Evolutionary conservation across 1,140 invertebrate species (phyloP).

Genomic region (Aradophagus sp.): DNA sequence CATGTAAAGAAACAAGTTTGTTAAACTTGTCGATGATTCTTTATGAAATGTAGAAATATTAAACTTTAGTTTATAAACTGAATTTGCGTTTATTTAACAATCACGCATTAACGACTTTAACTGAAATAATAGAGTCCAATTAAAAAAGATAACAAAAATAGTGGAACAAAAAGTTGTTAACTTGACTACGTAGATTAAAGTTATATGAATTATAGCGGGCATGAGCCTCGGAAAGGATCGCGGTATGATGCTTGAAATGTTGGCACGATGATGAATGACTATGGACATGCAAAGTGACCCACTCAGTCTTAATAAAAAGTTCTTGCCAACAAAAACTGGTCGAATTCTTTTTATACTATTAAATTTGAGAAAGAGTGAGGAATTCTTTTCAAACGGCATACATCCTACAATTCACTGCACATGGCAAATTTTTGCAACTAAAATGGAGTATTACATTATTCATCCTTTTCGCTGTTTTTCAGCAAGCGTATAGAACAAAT

Average conservation of each 20-base stretch:
- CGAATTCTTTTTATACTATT: constrained; percentile 45
- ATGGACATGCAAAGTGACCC: constrained; percentile 54
- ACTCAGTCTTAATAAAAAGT: constrained; percentile 54
- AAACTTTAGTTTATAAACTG: too few relatives aligned
- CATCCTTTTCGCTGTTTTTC: too few relatives aligned
- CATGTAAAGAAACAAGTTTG: background rate
- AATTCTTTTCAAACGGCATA: constrained; percentile 28
- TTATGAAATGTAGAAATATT: too few relatives aligned
- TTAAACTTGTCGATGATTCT: background rate
- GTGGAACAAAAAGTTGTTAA: constrained; percentile 14
- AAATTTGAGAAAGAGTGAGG: constrained; percentile 49
- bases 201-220: constrained; percentile 30
- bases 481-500: too few relatives aligned
- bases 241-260: constrained; percentile 42
- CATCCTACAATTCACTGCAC: constrained; percentile 10
- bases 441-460: constrained; percentile 6
- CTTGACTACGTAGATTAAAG: constrained; percentile 1
- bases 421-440: constrained; percentile 17
- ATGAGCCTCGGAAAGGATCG: constrained; percentile 29
- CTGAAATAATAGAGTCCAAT: background rate
- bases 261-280: constrained; percentile 50
- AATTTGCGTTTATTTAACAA: background rate
- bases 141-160: too few relatives aligned
- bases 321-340: constrained; percentile 46
- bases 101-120: background rate